phyloP scores from a whole-genome alignment of 92 coral and sea anemone species.

The Phymanthus crucifer region DNA sequence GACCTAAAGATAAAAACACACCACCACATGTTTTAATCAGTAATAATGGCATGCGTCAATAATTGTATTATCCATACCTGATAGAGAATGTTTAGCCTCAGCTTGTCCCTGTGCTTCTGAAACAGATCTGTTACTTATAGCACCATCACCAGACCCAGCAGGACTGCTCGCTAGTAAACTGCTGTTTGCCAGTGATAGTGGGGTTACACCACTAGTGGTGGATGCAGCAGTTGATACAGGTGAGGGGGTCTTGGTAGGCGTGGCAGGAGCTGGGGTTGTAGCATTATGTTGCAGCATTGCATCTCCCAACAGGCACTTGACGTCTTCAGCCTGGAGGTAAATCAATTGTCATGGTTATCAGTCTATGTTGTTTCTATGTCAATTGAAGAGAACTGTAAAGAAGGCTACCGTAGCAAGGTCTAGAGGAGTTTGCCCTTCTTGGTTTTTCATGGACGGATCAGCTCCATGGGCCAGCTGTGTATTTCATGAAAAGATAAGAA shows the following conservation, averaged over 20 bases:
- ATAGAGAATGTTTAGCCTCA: slow-evolving; percentile 35
- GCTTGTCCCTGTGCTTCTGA: slow-evolving; percentile 85
- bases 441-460: slow-evolving; percentile 96
- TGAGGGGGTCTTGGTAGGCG: slow-evolving; percentile 42
- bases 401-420: slow-evolving; percentile 94
- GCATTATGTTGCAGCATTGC: slow-evolving; percentile 70
- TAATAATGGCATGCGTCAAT: too few species aligned
- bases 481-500: neutral
- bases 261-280: slow-evolving; percentile 29
- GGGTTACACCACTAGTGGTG: slow-evolving; percentile 57
- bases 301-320: slow-evolving; percentile 87
- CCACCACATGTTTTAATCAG: neutral
- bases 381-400: too few species aligned
- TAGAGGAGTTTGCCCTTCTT: slow-evolving; percentile 91
- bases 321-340: slow-evolving; percentile 89
- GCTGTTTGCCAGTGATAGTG: slow-evolving; percentile 91
- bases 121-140: slow-evolving; percentile 85
- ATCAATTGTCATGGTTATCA: neutral
- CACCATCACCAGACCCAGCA: slow-evolving; percentile 98
- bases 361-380: neutral
- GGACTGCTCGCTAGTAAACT: slow-evolving; percentile 94
- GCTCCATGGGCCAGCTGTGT: slow-evolving; percentile 97
- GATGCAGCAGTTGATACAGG: slow-evolving; percentile 54
- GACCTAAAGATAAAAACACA: slow-evolving; percentile 48
- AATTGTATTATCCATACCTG: too few species aligned